These are phyloP conservation scores for Ametastegia equiseti DNA, from an alignment of 2,888 invertebrate species.

Conservation along the genomic window DNA sequence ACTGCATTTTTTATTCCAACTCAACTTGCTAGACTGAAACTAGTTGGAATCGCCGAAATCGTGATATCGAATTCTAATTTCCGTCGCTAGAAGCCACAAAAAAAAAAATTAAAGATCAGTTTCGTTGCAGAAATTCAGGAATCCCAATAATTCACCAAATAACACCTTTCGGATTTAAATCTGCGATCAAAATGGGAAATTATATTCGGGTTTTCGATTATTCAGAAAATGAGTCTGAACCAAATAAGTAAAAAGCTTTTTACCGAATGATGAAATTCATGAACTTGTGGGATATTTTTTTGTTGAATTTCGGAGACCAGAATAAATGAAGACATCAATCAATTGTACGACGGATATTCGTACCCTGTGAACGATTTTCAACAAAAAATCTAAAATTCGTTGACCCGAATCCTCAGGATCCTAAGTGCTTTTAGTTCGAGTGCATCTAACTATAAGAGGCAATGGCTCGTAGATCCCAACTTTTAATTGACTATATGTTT, in stretches of 20 bases:
- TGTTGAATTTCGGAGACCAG: not conserved
- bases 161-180: too few relatives aligned
- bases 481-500: not conserved
- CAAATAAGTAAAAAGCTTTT: too few relatives aligned
- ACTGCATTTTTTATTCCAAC: not conserved
- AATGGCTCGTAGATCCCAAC: not conserved
- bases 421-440: not conserved
- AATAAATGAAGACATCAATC: not conserved
- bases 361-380: not conserved
- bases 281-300: not conserved
- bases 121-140: too few relatives aligned
- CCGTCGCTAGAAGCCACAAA: too few relatives aligned
- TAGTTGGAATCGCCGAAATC: not conserved
- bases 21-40: not conserved
- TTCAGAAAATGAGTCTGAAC: too few relatives aligned
- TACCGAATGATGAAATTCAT: not conserved
- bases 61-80: not conserved
- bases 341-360: not conserved
- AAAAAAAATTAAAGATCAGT: too few relatives aligned
- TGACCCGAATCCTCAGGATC: not conserved
- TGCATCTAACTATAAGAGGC: not conserved
- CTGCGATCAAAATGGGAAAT: too few relatives aligned
- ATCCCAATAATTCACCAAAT: too few relatives aligned
- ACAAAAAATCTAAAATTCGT: not conserved
- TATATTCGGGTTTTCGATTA: too few relatives aligned